These are phyloP conservation scores for Cryptophagus acutangulus DNA, from an alignment of 2,888 invertebrate genomes.

Conservation along the genomic window DNA sequence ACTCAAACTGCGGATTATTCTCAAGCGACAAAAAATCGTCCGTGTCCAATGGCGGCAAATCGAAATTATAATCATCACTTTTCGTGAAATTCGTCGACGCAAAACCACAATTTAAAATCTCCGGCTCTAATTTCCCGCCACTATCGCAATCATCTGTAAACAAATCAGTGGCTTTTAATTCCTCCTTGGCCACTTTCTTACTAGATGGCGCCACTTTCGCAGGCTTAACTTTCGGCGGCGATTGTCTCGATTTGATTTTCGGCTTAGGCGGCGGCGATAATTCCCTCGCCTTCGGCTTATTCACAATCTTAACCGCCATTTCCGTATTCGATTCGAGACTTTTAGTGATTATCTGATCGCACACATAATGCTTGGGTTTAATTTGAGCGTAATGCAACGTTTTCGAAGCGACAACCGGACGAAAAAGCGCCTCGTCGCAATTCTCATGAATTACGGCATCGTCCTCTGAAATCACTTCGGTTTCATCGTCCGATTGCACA, in stretches of 20 bases:
- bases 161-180: too few species aligned
- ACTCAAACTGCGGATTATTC: slow-evolving; percentile 31
- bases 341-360: slow-evolving; percentile 32
- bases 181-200: not conserved
- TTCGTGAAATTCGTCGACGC: not conserved
- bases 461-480: slow-evolving; percentile 34
- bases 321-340: slow-evolving; percentile 34
- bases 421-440: slow-evolving; percentile 65
- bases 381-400: slow-evolving; percentile 34
- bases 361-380: slow-evolving; percentile 18
- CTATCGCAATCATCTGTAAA: too few species aligned
- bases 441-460: slow-evolving; percentile 52
- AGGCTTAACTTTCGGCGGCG: slow-evolving; percentile 13
- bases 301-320: slow-evolving; percentile 32
- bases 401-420: slow-evolving; percentile 59
- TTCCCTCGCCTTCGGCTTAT: slow-evolving; percentile 18
- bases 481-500: slow-evolving; percentile 47
- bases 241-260: slow-evolving; percentile 11
- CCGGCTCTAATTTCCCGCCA: too few species aligned
- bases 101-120: too few species aligned
- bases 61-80: slow-evolving; percentile 13
- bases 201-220: not conserved
- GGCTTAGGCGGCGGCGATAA: not conserved
- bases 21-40: slow-evolving; percentile 33
- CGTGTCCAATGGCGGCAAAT: slow-evolving; percentile 29